These are phyloP conservation scores for Apeira syringaria DNA, from an alignment of 2,888 invertebrate species.

Conservation along the genomic window DNA sequence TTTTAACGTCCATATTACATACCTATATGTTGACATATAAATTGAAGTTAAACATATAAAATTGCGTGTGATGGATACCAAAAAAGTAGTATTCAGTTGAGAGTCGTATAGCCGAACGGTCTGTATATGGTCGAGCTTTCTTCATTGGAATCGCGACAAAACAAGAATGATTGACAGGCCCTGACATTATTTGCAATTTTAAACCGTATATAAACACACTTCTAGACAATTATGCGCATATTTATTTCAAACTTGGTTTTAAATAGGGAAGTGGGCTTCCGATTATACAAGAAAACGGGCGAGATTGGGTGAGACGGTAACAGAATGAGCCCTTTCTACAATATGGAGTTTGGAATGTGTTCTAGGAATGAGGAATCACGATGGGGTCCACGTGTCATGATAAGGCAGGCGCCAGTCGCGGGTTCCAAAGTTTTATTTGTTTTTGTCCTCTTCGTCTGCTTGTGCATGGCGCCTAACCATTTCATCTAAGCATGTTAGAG, in stretches of 20 bases:
- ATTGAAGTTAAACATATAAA: conserved; percentile 27
- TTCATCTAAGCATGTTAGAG: conserved; percentile 39
- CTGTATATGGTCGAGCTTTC: conserved; percentile 62
- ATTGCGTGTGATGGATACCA: conserved; percentile 28
- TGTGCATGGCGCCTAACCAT: conserved; percentile 50
- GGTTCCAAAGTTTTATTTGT: conserved; percentile 40
- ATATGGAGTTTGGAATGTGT: conserved; percentile 48
- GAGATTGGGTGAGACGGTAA: conserved; percentile 6
- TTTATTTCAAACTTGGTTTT: conserved; percentile 37
- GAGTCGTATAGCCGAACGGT: conserved; percentile 33
- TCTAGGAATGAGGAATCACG: conserved; percentile 58
- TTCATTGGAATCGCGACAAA: conserved; percentile 58
- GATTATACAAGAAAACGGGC: conserved; percentile 4
- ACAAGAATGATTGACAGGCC: conserved; percentile 70
- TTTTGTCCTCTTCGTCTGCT: conserved; percentile 42
- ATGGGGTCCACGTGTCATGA: conserved; percentile 64
- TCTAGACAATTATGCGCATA: conserved; percentile 48
- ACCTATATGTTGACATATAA: conserved; percentile 31
- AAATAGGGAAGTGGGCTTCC: conserved; percentile 32
- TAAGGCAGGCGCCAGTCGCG: conserved; percentile 68
- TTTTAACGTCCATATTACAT: conserved; percentile 27
- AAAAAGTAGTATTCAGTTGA: conserved; percentile 43
- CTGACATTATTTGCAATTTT: conserved; percentile 53
- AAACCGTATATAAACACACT: conserved; percentile 55
- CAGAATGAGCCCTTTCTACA: conserved; percentile 36